Conservation (phyloP, 1,140 invertebrate species). For the Calephelis virginiensis region DNA sequence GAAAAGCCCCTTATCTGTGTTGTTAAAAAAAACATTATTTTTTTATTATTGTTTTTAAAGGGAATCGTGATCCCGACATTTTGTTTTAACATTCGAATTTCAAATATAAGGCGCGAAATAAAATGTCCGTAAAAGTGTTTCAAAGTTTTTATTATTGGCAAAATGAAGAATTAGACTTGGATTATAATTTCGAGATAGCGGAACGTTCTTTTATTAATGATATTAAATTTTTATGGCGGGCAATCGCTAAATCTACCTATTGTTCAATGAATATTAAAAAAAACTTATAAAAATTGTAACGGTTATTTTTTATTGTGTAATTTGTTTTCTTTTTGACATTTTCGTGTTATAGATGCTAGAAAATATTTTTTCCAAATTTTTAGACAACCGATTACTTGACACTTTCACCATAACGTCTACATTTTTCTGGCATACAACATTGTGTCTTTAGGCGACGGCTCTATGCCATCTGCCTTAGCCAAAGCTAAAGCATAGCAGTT, state of each 20-base stretch:
- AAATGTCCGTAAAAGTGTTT: slow-evolving; percentile 52
- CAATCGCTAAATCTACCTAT: slow-evolving; percentile 24
- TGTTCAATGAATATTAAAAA: slow-evolving; percentile 18
- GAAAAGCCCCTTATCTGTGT: slow-evolving; percentile 53
- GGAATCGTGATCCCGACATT: slow-evolving; percentile 46
- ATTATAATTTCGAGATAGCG: slow-evolving; percentile 41
- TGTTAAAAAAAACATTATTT: slow-evolving; percentile 49
- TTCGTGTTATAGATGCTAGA: no score
- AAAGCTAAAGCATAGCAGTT: no score
- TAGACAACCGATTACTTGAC: no score
- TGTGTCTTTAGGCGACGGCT: no score
- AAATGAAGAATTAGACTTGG: slow-evolving; percentile 35
- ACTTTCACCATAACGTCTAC: no score
- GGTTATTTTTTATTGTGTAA: not conserved
- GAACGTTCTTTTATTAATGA: slow-evolving; percentile 36
- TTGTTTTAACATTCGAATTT: slow-evolving; percentile 63
- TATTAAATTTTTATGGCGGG: slow-evolving; percentile 34
- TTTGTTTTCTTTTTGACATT: not conserved
- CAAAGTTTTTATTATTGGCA: slow-evolving; percentile 49
- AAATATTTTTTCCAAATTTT: no score
- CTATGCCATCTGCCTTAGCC: no score
- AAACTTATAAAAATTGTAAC: not conserved
- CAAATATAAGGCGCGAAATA: slow-evolving; percentile 50
- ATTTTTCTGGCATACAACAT: no score
- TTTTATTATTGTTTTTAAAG: slow-evolving; percentile 63